Evolutionary conservation across 2,797 vertebrate genomes (phyloP).

Genomic region (Muscicapa comitata): DNA sequence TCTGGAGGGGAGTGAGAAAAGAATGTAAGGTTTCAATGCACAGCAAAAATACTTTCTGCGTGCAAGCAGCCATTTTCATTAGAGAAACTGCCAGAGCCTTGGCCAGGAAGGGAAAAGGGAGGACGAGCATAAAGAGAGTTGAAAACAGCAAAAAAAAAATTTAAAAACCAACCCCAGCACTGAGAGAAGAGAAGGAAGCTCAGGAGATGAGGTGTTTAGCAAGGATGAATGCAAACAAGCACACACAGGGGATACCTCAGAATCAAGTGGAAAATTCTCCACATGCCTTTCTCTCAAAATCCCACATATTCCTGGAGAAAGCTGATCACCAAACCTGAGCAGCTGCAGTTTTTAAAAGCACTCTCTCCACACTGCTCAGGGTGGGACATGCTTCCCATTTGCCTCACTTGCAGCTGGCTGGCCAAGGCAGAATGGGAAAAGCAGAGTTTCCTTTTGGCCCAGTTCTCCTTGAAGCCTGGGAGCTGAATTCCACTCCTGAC

Average conservation of each 20-base stretch:
- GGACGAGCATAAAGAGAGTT: background rate
- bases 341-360: constrained; percentile 11
- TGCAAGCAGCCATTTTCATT: background rate
- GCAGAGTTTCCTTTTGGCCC: constrained; percentile 58
- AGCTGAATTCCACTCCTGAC: constrained; percentile 49
- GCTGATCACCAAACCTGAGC: background rate
- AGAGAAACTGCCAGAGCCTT: background rate
- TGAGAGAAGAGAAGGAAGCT: background rate
- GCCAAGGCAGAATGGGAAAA: constrained; percentile 49
- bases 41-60: background rate
- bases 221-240: background rate
- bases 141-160: background rate
- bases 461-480: constrained; percentile 41
- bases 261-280: background rate
- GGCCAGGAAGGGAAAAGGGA: background rate
- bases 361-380: constrained; percentile 3
- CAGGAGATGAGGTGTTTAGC: background rate
- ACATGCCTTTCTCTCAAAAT: background rate
- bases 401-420: constrained; percentile 30
- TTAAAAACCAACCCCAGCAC: background rate
- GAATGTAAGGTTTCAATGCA: background rate
- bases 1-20: background rate
- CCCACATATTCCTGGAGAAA: constrained; percentile 5
- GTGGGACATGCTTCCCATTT: constrained; percentile 52
- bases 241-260: background rate